A percentile compares a stretch with the other conserved stretches of the same genome.
phyloP scores from a whole-genome alignment of 2,888 invertebrate genomes.

The Papilio gigon region DNA sequence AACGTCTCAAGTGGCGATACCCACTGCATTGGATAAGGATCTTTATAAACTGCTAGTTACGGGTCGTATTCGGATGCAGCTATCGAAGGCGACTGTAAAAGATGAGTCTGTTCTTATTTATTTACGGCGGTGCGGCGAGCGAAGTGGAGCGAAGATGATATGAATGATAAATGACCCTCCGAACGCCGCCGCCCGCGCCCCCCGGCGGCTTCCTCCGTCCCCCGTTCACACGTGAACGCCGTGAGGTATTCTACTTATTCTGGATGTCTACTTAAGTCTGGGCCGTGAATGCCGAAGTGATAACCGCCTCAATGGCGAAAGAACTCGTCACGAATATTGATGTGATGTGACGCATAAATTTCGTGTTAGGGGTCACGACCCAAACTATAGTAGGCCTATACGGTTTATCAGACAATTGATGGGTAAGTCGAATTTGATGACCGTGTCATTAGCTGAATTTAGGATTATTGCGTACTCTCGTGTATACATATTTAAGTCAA shows the following conservation, averaged over 20 bases:
- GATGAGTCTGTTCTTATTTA: slow-evolving; percentile 83
- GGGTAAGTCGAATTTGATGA: slow-evolving; percentile 7
- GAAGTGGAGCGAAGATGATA: slow-evolving; percentile 83
- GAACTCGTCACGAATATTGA: slow-evolving; percentile 68
- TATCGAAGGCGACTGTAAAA: slow-evolving; percentile 73
- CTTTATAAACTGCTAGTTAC: slow-evolving; percentile 48
- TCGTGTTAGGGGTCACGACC: slow-evolving; percentile 20
- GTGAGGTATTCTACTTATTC: slow-evolving; percentile 68
- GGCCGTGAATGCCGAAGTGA: slow-evolving; percentile 68
- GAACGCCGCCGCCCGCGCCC: slow-evolving; percentile 60
- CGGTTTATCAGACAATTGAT: slow-evolving; percentile 35
- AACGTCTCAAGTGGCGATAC: slow-evolving; percentile 51
- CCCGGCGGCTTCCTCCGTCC: slow-evolving; percentile 50
- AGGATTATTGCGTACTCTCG: not conserved
- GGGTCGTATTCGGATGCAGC: slow-evolving; percentile 53
- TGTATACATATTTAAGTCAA: not conserved
- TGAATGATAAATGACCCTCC: slow-evolving; percentile 83
- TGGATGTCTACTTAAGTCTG: slow-evolving; percentile 70
- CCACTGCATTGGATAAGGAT: slow-evolving; percentile 45
- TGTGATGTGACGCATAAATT: slow-evolving; percentile 48
- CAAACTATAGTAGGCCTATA: slow-evolving; percentile 5
- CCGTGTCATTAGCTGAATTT: not conserved
- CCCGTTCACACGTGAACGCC: slow-evolving; percentile 77
- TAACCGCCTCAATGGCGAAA: slow-evolving; percentile 67
- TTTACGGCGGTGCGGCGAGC: slow-evolving; percentile 82